Percentiles rank a stretch among this genome's conserved stretches.
These are phyloP conservation scores for Anthophora plumipes DNA, from an alignment of 2,888 invertebrate genomes.

Conservation along the genomic window DNA sequence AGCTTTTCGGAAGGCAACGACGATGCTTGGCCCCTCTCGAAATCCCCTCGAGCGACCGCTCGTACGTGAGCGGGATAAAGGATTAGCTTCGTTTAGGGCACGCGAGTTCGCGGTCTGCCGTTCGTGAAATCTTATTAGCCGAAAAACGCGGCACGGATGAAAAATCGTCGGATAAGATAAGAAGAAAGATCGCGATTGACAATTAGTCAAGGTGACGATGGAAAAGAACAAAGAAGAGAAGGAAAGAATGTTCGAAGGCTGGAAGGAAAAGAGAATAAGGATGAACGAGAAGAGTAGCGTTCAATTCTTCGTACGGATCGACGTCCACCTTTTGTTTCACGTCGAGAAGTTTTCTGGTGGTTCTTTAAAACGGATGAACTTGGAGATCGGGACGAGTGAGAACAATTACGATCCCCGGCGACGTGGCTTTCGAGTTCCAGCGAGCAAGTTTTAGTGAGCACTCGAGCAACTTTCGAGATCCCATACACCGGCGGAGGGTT, in stretches of 20 bases:
- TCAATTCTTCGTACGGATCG: too few relatives aligned
- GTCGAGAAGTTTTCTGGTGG: constrained; percentile 1
- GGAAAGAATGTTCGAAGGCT: background rate
- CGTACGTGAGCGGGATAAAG: constrained; percentile 66
- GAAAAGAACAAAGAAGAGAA: background rate
- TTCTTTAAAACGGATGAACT: constrained; percentile 35
- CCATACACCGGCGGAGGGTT: constrained; percentile 3
- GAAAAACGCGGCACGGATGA: constrained; percentile 44
- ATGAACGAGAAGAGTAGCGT: too few relatives aligned
- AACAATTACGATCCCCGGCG: constrained; percentile 49
- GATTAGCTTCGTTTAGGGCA: constrained; percentile 59
- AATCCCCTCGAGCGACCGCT: constrained; percentile 54
- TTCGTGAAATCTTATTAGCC: constrained; percentile 64
- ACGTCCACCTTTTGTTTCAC: background rate
- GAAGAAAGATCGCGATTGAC: constrained; percentile 46
- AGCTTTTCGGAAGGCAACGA: constrained; percentile 27
- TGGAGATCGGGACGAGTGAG: constrained; percentile 9
- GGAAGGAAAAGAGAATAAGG: too few relatives aligned
- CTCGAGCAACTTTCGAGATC: constrained; percentile 50
- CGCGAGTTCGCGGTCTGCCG: constrained; percentile 30
- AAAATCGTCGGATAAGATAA: constrained; percentile 18
- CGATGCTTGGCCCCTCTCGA: constrained; percentile 26
- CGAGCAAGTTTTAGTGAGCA: constrained; percentile 23
- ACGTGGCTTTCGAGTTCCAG: constrained; percentile 34
- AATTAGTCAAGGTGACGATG: constrained; percentile 21